A percentile compares a stretch with the other conserved stretches of the same genome.
Evolutionary conservation across 2,888 invertebrate genomes (phyloP).

Genomic region (Raillietiella orientalis): DNA sequence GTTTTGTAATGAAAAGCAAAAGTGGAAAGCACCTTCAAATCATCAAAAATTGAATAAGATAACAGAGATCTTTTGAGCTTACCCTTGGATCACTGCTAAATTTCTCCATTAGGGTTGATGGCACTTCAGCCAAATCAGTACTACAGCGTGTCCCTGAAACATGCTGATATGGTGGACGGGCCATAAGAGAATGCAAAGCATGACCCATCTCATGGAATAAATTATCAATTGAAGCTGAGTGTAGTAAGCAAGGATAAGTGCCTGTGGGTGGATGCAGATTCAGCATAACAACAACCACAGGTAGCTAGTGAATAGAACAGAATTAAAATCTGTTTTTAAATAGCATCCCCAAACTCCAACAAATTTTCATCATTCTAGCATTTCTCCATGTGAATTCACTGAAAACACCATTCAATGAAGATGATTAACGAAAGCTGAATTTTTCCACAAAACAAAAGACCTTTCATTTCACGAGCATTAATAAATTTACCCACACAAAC

Average conservation of each 20-base stretch:
- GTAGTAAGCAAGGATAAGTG: slow-evolving; percentile 31
- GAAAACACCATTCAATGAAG: too few species aligned
- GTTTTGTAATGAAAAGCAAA: slow-evolving; percentile 1
- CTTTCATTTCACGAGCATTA: too few species aligned
- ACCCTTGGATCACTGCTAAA: slow-evolving; percentile 64
- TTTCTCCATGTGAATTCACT: too few species aligned
- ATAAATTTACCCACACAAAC: too few species aligned
- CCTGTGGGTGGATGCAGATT: slow-evolving; percentile 43
- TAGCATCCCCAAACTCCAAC: not conserved
- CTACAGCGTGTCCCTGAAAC: slow-evolving; percentile 87
- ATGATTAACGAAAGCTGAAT: too few species aligned
- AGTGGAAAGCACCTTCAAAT: not conserved
- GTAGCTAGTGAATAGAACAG: slow-evolving; percentile 16
- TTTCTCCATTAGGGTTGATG: slow-evolving; percentile 94
- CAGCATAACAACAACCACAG: slow-evolving; percentile 72
- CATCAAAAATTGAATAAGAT: slow-evolving; percentile 2
- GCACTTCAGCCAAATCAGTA: slow-evolving; percentile 95
- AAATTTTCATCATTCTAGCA: not conserved
- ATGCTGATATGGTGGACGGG: slow-evolving; percentile 68
- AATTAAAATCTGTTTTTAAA: slow-evolving; percentile 1
- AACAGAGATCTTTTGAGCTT: slow-evolving; percentile 4
- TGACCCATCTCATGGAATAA: slow-evolving; percentile 97
- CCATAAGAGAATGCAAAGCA: slow-evolving; percentile 95
- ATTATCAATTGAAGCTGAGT: slow-evolving; percentile 64
- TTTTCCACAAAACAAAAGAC: too few species aligned